Evolutionary conservation across 2,113 vertebrate species (phyloP), one percentile per base, ranked within the genome.

Genomic region (Entomyzon cyanotis): DNA sequence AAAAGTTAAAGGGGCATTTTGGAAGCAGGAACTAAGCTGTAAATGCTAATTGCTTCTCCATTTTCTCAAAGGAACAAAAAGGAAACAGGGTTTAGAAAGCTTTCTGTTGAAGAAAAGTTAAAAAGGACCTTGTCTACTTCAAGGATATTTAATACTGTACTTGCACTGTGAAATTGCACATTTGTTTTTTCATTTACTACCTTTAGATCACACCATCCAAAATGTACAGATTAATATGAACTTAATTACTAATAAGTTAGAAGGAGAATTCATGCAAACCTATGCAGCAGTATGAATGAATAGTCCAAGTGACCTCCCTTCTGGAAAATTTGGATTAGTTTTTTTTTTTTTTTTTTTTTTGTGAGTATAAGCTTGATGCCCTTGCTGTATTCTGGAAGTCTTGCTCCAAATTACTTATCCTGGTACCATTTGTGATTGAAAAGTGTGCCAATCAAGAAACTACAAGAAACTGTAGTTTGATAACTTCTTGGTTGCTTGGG

Each of bases 11-110:
- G 98, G 95, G 96, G 89, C 96, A 97, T 98, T 98, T 97, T 98
- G 97, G 94, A 98, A 98, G 98, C 98, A 99, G 99, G 99, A 99
- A 99, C 98, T 98, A 97, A 97, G 98, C 97, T 97, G 96, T 99
- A 99, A 99, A 99, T 98, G 98, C 96, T 97, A 96, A 98, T 98
- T 98, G 96, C 98, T 97, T 97, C 95, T 93, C 88, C 78, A 77
- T 98, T 98, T 97, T 98, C 97, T 98, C 97, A 98, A 98, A 98
- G 98, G 93, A 97, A 96, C 89, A 87, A 91, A 99, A 98, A 98
- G 96, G 97, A 97, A 95, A 95, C 53, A 49, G 96, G 21, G 59
- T 94, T 97, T 97, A 98, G 97, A 98, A 98, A 98, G 96, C 93
- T 96, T 98, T 98, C 98, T 98, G 98, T 98, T 99, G 98, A 98